These are phyloP conservation scores for Phyllotreta striolata DNA, from an alignment of 2,888 invertebrate species.

Conservation along the genomic window DNA sequence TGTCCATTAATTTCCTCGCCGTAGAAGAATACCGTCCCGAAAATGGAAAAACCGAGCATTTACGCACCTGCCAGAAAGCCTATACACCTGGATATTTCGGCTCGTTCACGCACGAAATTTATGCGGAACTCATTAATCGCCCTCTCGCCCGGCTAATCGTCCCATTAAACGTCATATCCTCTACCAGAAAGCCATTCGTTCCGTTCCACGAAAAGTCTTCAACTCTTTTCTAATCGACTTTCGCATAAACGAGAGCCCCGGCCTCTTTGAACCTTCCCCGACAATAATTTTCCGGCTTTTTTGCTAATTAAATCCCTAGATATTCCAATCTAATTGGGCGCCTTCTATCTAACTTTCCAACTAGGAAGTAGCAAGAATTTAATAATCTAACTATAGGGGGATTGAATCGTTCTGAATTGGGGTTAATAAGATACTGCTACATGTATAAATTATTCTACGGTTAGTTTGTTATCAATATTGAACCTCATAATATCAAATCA, in stretches of 20 bases:
- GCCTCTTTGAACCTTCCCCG: constrained; percentile 20
- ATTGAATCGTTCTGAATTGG: too few relatives aligned
- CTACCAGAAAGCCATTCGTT: constrained; percentile 25
- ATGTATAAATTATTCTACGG: too few relatives aligned
- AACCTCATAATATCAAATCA: too few relatives aligned
- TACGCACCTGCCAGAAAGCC: constrained; percentile 6
- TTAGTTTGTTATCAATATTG: too few relatives aligned
- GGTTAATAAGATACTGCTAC: too few relatives aligned
- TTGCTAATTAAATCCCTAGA: neutral
- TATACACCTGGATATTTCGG: constrained; percentile 1
- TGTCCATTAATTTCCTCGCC: too few relatives aligned
- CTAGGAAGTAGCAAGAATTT: too few relatives aligned
- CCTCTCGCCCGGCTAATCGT: constrained; percentile 27
- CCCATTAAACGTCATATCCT: constrained; percentile 35
- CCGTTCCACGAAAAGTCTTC: constrained; percentile 4
- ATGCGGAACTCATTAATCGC: constrained; percentile 34
- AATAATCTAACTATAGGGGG: too few relatives aligned
- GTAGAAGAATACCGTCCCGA: too few relatives aligned
- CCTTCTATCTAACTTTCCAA: too few relatives aligned
- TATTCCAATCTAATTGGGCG: too few relatives aligned
- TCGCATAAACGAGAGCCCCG: constrained; percentile 24
- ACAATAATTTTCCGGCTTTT: constrained; percentile 31
- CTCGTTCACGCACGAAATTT: constrained; percentile 34
- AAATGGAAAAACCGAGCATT: neutral
- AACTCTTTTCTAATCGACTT: constrained; percentile 33